These are phyloP conservation scores for Hypomecis atomaria DNA, from an alignment of 2,888 invertebrate genomes.

Conservation along the genomic window DNA sequence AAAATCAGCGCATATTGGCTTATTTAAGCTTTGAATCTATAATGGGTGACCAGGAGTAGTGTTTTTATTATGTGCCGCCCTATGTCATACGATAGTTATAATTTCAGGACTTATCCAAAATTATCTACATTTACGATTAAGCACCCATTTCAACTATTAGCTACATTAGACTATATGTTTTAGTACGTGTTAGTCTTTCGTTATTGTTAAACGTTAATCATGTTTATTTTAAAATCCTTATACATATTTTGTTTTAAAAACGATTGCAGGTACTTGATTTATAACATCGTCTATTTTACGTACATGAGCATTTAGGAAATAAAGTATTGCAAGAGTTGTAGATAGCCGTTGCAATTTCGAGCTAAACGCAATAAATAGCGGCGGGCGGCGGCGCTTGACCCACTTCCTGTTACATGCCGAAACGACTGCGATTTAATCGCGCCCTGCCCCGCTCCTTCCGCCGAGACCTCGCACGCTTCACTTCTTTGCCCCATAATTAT, in stretches of 20 bases:
- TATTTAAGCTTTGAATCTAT: conserved; percentile 32
- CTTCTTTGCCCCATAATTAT: conserved; percentile 80
- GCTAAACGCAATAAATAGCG: conserved; percentile 81
- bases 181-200: too few species aligned
- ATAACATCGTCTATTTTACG: too few species aligned
- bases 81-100: too few species aligned
- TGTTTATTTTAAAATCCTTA: too few species aligned
- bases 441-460: conserved; percentile 75
- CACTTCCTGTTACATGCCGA: conserved; percentile 82
- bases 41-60: not conserved
- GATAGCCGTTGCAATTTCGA: conserved; percentile 75
- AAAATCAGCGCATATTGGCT: conserved; percentile 51
- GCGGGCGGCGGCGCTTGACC: conserved; percentile 80
- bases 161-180: too few species aligned
- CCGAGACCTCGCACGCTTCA: conserved; percentile 74
- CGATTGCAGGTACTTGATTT: too few species aligned
- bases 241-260: too few species aligned
- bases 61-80: not conserved
- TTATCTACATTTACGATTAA: too few species aligned
- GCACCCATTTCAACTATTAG: too few species aligned
- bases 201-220: too few species aligned
- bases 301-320: conserved; percentile 36
- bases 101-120: too few species aligned
- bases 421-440: conserved; percentile 82
- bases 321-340: conserved; percentile 48